Base-by-base conservation (phyloP, 64 coral and sea anemone genomes). In the Montipora efflorescens region DNA sequence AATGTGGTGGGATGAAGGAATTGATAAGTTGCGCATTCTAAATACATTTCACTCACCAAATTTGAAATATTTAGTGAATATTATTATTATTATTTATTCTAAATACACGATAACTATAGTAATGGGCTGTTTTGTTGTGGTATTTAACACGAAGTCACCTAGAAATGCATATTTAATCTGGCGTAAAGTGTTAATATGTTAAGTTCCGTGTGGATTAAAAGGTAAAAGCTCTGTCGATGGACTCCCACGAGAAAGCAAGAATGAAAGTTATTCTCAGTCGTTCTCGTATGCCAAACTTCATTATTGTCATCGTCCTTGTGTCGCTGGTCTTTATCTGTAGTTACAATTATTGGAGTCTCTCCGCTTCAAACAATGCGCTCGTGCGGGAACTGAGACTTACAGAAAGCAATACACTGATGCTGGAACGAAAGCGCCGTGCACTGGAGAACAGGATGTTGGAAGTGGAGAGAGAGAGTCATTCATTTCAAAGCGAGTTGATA, bases 21-120 rank as follows among this genome's bases (percentile, higher is more conserved):
- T 36, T 36, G 36, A 36, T 36, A 36, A 36, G 36, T 36, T 36
- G 36, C 36, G 36, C 36, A 36, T 36, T 36, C 36, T 36, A 36
- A 36, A 36, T 36, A 2, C 36, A 36, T 36, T 36, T 36, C 36
- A 36, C 36, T 2, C 36, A 36, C 36, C 36, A 36, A 36, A 36
- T 36, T 36, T 36, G 36, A 36, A 36, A 36, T 36, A 36, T 36
- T 36, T 36, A 36, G 36, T 36, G 36, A 36, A 36, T 36, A 36
- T 36, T 36, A 36, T 36, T 36, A 36, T 36, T 36, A 36, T 36
- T 36, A 36, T 36, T 36, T 67, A 4, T 19, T 14, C 19, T 67
- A 14, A 13, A 12, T 47, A 85, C 43, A 48, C 16, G n/a, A 71
- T 85, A 85, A 85, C 82, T 64, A 85, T 85, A 62, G 82, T 49